These are phyloP conservation scores for Astreopora myriophthalma DNA, from an alignment of 64 coral and sea anemone species.

Conservation along the genomic window DNA sequence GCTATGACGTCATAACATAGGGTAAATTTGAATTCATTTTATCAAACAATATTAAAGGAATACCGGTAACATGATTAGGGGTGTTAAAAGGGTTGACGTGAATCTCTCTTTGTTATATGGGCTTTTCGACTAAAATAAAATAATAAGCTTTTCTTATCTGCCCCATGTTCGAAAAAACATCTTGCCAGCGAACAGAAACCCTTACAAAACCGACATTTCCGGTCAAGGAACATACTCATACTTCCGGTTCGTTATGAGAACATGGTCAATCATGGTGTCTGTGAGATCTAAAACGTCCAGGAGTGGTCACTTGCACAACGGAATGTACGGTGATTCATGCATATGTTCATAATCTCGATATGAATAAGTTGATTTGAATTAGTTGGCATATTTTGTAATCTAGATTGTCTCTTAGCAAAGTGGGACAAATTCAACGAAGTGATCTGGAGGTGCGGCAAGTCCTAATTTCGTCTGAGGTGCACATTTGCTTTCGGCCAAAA, in stretches of 20 bases:
- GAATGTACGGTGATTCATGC: not conserved
- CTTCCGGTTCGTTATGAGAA: not conserved
- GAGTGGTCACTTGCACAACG: not conserved
- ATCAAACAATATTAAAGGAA: too few species aligned
- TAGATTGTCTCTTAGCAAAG: not conserved
- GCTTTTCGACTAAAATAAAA: not conserved
- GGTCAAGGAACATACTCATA: not conserved
- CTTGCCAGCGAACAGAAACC: too few species aligned
- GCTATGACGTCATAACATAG: not conserved
- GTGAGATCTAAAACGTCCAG: too few species aligned
- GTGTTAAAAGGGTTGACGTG: not conserved
- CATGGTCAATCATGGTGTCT: too few species aligned
- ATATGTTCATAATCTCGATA: not conserved
- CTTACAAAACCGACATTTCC: too few species aligned
- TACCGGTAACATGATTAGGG: not conserved
- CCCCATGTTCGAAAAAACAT: too few species aligned
- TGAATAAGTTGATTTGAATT: too few species aligned
- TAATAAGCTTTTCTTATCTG: not conserved
- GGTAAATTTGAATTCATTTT: too few species aligned
- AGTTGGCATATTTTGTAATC: not conserved
- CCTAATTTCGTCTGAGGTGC: constrained; percentile 1
- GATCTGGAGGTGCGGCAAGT: not conserved
- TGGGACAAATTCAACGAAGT: constrained; percentile 17
- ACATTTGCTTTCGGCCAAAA: constrained; percentile 1
- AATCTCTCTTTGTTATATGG: not conserved